These are phyloP conservation scores for Miichthys miiuy DNA, from an alignment of 2,797 vertebrate genomes.

Conservation along the genomic window DNA sequence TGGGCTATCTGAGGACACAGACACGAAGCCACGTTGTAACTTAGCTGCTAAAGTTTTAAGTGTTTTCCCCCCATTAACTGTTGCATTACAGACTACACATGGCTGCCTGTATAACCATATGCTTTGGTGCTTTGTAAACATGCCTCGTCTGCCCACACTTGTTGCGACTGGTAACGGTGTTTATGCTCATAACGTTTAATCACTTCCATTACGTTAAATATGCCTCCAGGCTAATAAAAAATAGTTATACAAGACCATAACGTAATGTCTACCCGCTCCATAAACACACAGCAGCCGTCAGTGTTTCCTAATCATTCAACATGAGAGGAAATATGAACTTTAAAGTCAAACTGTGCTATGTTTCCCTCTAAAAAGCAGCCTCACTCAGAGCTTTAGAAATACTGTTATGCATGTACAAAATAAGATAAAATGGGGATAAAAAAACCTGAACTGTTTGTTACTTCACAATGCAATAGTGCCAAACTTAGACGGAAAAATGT, in stretches of 20 bases:
- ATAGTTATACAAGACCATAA: conserved; percentile 20
- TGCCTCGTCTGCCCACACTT: conserved; percentile 26
- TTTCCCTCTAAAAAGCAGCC: background rate
- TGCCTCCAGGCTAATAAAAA: conserved; percentile 4
- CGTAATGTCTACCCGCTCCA: conserved; percentile 25
- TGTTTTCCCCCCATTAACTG: conserved; percentile 9
- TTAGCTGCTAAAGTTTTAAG: background rate
- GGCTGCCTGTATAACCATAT: conserved; percentile 27
- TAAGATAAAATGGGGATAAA: background rate
- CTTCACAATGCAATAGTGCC: background rate
- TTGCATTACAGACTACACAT: conserved; percentile 44
- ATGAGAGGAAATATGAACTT: background rate
- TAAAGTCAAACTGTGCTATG: background rate
- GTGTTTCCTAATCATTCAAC: conserved; percentile 35
- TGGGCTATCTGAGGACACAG: background rate
- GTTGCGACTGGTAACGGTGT: conserved; percentile 24
- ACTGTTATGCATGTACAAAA: background rate
- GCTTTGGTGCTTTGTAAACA: conserved; percentile 51
- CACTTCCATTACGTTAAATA: conserved; percentile 1
- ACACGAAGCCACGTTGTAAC: background rate
- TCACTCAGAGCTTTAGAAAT: background rate
- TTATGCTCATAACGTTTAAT: background rate
- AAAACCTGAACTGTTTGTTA: background rate
- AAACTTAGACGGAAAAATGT: conserved; percentile 10
- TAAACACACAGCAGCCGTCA: conserved; percentile 5